Conservation (phyloP, 2,888 invertebrate species). For the Flabesymbios commensalis region DNA sequence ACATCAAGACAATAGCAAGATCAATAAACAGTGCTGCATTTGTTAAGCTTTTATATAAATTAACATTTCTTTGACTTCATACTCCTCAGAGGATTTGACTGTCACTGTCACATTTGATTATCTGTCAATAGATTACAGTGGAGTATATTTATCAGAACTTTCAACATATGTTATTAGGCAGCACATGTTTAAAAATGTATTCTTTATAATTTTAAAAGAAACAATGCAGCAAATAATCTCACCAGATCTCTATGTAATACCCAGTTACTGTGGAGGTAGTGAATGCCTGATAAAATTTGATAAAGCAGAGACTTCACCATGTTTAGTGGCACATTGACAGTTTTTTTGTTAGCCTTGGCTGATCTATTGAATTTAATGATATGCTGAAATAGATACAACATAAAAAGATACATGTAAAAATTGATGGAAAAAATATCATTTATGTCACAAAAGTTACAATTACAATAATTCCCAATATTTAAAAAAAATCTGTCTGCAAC, state of each 20-base stretch:
- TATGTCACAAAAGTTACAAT: too few relatives aligned
- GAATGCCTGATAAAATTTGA: conserved; percentile 98
- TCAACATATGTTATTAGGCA: background rate
- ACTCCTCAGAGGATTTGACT: too few relatives aligned
- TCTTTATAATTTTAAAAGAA: background rate
- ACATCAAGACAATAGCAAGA: background rate
- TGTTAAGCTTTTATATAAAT: too few relatives aligned
- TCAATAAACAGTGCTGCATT: too few relatives aligned
- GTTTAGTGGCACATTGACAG: conserved; percentile 89
- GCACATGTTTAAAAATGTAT: background rate
- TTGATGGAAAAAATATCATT: background rate
- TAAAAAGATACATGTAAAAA: background rate
- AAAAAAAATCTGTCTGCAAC: too few relatives aligned
- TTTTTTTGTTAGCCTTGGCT: conserved; percentile 95
- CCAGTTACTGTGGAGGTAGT: conserved; percentile 99
- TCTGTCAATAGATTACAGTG: too few relatives aligned
- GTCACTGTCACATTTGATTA: too few relatives aligned
- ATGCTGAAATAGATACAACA: conserved; percentile 68
- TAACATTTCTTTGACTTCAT: too few relatives aligned
- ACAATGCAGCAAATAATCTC: too few relatives aligned
- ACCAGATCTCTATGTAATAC: conserved; percentile 95
- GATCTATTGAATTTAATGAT: conserved; percentile 98
- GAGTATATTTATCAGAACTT: background rate
- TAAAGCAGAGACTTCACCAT: conserved; percentile 88
- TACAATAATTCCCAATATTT: too few relatives aligned